Base-by-base conservation (phyloP, 2,888 invertebrate genomes). In the Halictus ligatus region DNA sequence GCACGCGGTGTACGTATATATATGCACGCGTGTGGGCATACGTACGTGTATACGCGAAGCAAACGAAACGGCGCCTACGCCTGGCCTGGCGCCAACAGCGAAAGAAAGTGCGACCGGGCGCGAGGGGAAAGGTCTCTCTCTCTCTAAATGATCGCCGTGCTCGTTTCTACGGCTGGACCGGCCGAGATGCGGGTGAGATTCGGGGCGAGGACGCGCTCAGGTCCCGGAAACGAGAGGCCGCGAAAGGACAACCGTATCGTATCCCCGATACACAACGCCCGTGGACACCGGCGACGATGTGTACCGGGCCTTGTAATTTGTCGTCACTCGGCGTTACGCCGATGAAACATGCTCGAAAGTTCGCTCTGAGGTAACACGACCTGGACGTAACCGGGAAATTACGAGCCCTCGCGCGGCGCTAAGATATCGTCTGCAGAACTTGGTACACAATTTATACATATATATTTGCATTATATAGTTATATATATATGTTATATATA, bases 81-180 rank as follows among this genome's bases (percentile, higher is more conserved):
- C 89, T 92, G 93, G 93, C 90, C 89, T 92, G 93, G 93, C 93
- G 93, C 93, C 93, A 92, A 88, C 83, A 83, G 84, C 86, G 87
- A 91, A 91, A 91, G 91, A 91, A 91, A 91, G 91, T 89, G 90
- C 86, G 91, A 88, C 88, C 89, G 88, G 89, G 92, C 90, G 91
- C 92, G 92, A 58, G 81, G 71, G 48, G 54, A 58, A 72, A 76
- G 78, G 67, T 40, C 10, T 29, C 67, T 71, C 67, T 71, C 74
- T 75, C 88, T 84, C 84, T 85, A 89, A 91, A 88, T 87, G 87
- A 89, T 90, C 85, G 86, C 77, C 81, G 90, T 91, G 90, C 90
- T 84, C 85, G 85, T 91, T 91, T 91, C 89, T 79, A 73, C 84
- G 77, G 78, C 74, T 67, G 40, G 50, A 60, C 60, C 85, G 83